Conservation (phyloP, 2,113 vertebrate species). For the Hydrochoerus hydrochaeris region DNA sequence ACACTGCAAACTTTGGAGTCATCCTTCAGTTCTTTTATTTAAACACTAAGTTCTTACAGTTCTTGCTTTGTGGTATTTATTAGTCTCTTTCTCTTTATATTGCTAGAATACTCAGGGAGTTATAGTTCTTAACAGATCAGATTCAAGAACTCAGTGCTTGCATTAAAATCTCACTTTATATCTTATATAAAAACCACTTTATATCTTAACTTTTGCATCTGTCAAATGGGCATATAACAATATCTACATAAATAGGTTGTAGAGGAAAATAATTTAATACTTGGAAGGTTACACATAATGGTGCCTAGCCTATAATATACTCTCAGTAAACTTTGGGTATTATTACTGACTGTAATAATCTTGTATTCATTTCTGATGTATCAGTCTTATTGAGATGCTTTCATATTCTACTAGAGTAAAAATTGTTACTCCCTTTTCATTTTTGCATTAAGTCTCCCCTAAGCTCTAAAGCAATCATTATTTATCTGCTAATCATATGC, state of each 20-base stretch:
- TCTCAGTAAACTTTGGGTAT: background rate
- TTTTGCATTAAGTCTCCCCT: constrained; percentile 18
- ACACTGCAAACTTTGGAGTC: background rate
- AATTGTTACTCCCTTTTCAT: constrained; percentile 8
- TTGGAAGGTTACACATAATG: background rate
- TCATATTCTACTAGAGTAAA: background rate
- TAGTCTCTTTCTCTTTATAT: background rate
- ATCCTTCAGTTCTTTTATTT: constrained; percentile 52
- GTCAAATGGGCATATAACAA: background rate
- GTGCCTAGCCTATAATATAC: background rate
- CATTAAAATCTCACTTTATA: background rate
- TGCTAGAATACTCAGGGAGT: background rate
- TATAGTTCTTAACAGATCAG: background rate
- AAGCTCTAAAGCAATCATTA: background rate
- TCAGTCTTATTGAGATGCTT: background rate
- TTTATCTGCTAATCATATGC: background rate
- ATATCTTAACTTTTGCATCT: background rate
- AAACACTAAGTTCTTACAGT: background rate
- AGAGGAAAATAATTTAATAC: constrained; percentile 1
- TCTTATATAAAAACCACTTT: background rate
- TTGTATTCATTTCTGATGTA: background rate
- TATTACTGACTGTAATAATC: background rate
- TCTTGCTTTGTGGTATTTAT: constrained; percentile 17
- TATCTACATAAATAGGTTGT: background rate
- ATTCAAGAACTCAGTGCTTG: background rate